Percentiles rank a stretch among this genome's conserved stretches.
phyloP scores from a whole-genome alignment of 2,888 invertebrate genomes.

The Oscheius sp. region DNA sequence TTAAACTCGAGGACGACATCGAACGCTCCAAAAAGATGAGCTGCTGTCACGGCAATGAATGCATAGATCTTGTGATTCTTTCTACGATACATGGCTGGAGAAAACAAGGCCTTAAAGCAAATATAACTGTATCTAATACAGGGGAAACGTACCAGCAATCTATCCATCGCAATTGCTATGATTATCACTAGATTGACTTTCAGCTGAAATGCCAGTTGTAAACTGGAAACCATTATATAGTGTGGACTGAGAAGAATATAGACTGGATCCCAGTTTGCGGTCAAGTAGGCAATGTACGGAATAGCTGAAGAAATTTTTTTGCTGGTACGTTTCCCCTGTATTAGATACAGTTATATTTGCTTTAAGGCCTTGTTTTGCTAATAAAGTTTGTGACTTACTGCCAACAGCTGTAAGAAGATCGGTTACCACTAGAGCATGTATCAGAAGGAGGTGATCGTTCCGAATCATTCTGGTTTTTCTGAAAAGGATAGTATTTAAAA shows the following conservation, averaged over 20 bases:
- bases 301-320: conserved; percentile 12
- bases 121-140: background rate
- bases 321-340: conserved; percentile 9
- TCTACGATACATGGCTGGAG: conserved; percentile 4
- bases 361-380: conserved; percentile 17
- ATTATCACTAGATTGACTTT: conserved; percentile 21
- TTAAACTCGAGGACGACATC: conserved; percentile 3
- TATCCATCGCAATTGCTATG: conserved; percentile 13
- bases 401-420: background rate
- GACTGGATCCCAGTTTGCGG: conserved; percentile 15
- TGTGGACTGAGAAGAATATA: conserved; percentile 1
- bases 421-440: background rate
- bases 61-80: conserved; percentile 19
- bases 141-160: conserved; percentile 15
- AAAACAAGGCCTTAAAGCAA: conserved; percentile 21
- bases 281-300: conserved; percentile 18
- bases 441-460: background rate
- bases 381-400: background rate
- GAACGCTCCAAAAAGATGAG: background rate
- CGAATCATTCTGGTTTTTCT: conserved; percentile 6
- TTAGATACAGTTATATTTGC: background rate
- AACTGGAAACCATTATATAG: background rate
- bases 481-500: background rate
- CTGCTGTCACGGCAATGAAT: background rate
- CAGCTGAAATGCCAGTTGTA: conserved; percentile 16